These are phyloP conservation scores for Leptopterna dolabrata DNA, from an alignment of 2,888 invertebrate genomes.

Conservation along the genomic window DNA sequence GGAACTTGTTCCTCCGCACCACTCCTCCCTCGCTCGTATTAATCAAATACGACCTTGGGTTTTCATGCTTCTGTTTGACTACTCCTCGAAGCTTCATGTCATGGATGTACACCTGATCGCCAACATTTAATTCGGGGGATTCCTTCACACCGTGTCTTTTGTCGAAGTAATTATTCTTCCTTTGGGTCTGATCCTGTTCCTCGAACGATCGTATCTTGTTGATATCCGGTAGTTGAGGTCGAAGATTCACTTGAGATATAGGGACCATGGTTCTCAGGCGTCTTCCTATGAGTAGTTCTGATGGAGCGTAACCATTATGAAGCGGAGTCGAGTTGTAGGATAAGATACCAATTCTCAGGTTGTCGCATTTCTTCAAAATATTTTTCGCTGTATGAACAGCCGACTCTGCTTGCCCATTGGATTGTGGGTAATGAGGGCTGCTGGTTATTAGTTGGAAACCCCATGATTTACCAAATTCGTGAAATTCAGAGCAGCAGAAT, in stretches of 20 bases:
- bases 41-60: too few species aligned
- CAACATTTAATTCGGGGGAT: not conserved
- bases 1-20: too few species aligned
- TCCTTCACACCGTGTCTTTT: not conserved
- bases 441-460: conserved; percentile 40
- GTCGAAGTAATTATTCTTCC: not conserved
- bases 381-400: conserved; percentile 39
- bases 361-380: conserved; percentile 1
- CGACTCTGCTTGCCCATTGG: conserved; percentile 51
- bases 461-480: not conserved
- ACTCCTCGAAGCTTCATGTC: too few species aligned
- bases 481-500: not conserved
- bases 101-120: too few species aligned
- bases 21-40: too few species aligned
- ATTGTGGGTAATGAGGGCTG: conserved; percentile 46
- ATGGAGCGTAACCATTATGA: not conserved
- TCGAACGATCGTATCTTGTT: too few species aligned
- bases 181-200: not conserved
- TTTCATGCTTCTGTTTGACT: too few species aligned
- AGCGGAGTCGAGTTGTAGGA: not conserved
- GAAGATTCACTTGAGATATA: not conserved
- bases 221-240: too few species aligned
- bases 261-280: conserved; percentile 23
- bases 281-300: conserved; percentile 5
- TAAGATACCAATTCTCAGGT: not conserved